Base-by-base conservation (phyloP, 2,888 invertebrate genomes). In the Corythucha ciliata region DNA sequence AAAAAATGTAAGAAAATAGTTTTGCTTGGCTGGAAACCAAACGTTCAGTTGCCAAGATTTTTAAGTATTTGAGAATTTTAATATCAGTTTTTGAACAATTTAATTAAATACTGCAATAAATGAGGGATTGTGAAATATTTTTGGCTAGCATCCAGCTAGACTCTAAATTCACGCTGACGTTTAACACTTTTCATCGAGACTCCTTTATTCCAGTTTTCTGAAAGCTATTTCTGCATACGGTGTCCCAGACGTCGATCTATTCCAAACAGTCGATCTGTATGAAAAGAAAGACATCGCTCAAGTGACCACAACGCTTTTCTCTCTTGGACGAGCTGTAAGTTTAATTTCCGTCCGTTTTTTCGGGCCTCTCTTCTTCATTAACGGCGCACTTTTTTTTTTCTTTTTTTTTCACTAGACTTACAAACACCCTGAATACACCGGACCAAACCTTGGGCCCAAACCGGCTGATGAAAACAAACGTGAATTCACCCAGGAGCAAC, bases 231-330 rank as follows among this genome's bases (percentile, higher is more conserved):
- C 83, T 68, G 79, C 77, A 0, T 88, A 92, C 68, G 97, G 96
- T 57, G 92, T 96, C 14, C 71, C 79, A 46, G 90, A 90, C 67
- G 78, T 85, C 57, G 96, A 96, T 69, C 83, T 89, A 48, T 96
- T 96, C 81, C 92, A 94, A 72, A 96, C 96, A 4, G 91, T 93
- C 44, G 97, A 97, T 69, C 76, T 97, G 46, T 96, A 83, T 78
- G 96, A 97, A 70, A 85, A 87, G 77, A 90, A 70, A 50, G 89
- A 91, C 70, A 85, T 90, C 64, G 79, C 81, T 20, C 80, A 80
- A 69, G 87, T 91, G 48, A 81, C 85, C 67, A 84, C 82, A 70
- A 86, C 87, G 61, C 75, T 91, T 57, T 89, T 82, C 69, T 83
- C 88, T 52, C 75, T 91, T 62, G 90, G 89, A 63, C 81, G 90